A percentile compares a stretch with the other conserved stretches of the same genome.
phyloP scores from a whole-genome alignment of 2,113 vertebrate species.

The Callocephalon fimbriatum region DNA sequence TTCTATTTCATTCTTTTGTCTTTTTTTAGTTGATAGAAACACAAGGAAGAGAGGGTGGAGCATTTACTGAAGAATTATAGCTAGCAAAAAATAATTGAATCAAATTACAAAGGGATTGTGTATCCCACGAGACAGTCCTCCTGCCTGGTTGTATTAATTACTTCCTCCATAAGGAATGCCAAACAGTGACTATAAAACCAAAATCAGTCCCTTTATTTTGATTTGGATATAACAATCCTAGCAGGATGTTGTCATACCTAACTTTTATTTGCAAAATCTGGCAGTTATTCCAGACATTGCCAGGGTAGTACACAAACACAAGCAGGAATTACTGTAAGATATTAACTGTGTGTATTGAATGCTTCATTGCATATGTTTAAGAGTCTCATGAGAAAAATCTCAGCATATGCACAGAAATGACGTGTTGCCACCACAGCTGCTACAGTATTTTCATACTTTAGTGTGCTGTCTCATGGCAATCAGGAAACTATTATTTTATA shows the following conservation, averaged over 20 bases:
- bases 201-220: neutral
- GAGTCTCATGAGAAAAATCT: conserved; percentile 57
- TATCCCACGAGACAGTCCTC: neutral
- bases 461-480: conserved; percentile 13
- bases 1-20: conserved; percentile 41
- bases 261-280: conserved; percentile 14
- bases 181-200: neutral
- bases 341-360: conserved; percentile 47
- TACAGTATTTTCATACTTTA: conserved; percentile 41
- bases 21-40: conserved; percentile 2
- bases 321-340: conserved; percentile 38
- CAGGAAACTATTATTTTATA: conserved; percentile 31
- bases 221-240: neutral
- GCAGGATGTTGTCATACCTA: conserved; percentile 5
- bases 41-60: neutral
- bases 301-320: neutral
- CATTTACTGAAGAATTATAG: neutral
- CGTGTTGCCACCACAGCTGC: conserved; percentile 65
- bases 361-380: conserved; percentile 48
- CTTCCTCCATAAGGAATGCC: conserved; percentile 8
- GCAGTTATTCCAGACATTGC: neutral
- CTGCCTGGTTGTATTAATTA: conserved; percentile 51
- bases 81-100: neutral
- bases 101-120: neutral
- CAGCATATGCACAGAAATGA: conserved; percentile 36